Conservation (phyloP, 2,888 invertebrate species). For the Folsomia candida region DNA sequence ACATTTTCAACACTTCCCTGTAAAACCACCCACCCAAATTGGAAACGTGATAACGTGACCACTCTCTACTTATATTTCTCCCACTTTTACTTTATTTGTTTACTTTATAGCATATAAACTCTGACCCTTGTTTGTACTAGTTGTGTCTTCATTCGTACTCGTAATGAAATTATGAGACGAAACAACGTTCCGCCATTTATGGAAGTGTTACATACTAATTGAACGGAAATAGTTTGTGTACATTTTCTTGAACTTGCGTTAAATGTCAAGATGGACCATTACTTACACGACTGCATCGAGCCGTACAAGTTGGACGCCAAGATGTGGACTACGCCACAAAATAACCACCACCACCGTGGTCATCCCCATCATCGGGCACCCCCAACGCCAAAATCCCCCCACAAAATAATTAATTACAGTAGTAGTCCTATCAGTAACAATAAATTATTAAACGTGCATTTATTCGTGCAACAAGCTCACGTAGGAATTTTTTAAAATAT, state of each 20-base stretch:
- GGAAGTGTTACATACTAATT: not conserved
- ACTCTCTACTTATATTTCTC: too few species aligned
- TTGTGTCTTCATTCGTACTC: too few species aligned
- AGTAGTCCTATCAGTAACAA: too few species aligned
- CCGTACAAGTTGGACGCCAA: constrained; percentile 2
- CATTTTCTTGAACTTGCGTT: not conserved
- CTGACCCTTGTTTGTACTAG: too few species aligned
- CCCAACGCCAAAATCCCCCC: not conserved
- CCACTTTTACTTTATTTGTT: not conserved
- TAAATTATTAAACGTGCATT: not conserved
- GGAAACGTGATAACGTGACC: not conserved
- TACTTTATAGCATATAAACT: not conserved
- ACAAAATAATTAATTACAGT: not conserved
- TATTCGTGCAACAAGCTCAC: not conserved
- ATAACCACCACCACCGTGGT: not conserved
- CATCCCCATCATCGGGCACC: too few species aligned
- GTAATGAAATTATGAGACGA: too few species aligned
- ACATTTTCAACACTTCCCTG: too few species aligned
- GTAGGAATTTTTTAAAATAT: not conserved
- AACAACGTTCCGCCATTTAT: not conserved
- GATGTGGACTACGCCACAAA: not conserved
- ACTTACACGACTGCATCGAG: constrained; percentile 6
- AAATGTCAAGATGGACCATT: constrained; percentile 12
- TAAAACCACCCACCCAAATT: not conserved
- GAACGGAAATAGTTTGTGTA: not conserved